These are phyloP conservation scores for Colistium nudipinnis DNA, from an alignment of 2,113 vertebrate species.

Conservation along the genomic window DNA sequence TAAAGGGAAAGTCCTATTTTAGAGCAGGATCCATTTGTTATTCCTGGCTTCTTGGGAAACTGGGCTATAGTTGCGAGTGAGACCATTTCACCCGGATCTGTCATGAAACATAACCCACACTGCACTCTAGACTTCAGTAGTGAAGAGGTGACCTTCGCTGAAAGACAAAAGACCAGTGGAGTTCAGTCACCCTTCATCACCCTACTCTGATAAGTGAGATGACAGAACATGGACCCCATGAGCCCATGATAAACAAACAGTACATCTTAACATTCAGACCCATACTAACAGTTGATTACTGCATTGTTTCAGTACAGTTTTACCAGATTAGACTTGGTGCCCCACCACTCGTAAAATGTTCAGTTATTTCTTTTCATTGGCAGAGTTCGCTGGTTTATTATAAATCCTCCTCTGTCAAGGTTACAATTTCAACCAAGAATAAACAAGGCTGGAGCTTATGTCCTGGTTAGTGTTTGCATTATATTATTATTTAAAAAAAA, in stretches of 20 bases:
- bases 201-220: neutral
- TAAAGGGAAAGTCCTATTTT: constrained; percentile 63
- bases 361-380: neutral
- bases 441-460: neutral
- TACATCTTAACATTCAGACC: neutral
- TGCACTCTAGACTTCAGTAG: neutral
- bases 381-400: neutral
- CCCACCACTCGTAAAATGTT: too few species aligned
- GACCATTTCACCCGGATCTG: constrained; percentile 29
- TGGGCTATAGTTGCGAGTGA: neutral
- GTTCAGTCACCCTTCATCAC: neutral
- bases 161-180: neutral
- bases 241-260: neutral
- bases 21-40: constrained; percentile 45
- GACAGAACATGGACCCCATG: neutral
- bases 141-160: neutral
- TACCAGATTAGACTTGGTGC: neutral
- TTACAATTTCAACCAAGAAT: neutral
- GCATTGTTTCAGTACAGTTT: neutral
- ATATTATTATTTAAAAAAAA: too few species aligned
- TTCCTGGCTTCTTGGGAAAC: constrained; percentile 27
- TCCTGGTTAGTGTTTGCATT: neutral
- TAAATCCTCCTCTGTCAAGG: neutral
- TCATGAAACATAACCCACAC: constrained; percentile 9
- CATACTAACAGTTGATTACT: too few species aligned